Conservation (phyloP, 2,888 invertebrate genomes). For the Omphaloscelis lunosa region DNA sequence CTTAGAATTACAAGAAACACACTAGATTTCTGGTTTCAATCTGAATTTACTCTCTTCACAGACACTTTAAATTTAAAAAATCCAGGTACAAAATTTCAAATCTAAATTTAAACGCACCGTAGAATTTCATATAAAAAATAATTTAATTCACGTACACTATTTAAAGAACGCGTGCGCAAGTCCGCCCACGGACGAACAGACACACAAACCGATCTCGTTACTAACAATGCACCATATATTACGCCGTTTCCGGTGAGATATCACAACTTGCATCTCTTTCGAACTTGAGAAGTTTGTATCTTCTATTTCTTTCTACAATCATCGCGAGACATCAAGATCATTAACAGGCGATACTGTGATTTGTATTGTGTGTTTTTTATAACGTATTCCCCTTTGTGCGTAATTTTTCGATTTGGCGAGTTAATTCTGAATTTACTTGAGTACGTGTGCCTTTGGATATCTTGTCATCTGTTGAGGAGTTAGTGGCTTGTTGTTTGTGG, state of each 20-base stretch:
- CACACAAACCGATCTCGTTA: constrained; percentile 89
- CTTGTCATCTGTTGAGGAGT: constrained; percentile 39
- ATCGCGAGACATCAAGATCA: constrained; percentile 86
- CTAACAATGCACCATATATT: constrained; percentile 90
- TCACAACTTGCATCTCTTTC: constrained; percentile 75
- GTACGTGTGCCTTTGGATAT: constrained; percentile 27
- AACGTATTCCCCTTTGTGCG: constrained; percentile 58
- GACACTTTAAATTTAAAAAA: neutral
- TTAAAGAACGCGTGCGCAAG: constrained; percentile 69
- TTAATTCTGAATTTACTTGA: constrained; percentile 54
- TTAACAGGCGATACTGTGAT: constrained; percentile 88
- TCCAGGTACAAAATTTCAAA: constrained; percentile 48
- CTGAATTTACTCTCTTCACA: neutral
- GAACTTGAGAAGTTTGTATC: constrained; percentile 38
- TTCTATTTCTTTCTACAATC: constrained; percentile 79
- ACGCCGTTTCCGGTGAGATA: constrained; percentile 88
- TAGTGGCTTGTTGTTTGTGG: constrained; percentile 3
- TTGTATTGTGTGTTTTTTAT: constrained; percentile 81
- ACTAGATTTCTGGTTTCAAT: neutral
- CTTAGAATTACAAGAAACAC: neutral
- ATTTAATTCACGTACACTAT: constrained; percentile 70
- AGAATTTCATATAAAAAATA: constrained; percentile 68
- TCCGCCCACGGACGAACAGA: constrained; percentile 82
- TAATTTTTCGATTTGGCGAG: constrained; percentile 66
- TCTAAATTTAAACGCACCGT: constrained; percentile 53